Percentiles rank a stretch among this genome's conserved stretches.
Conservation (phyloP, 53 echinoderm and acorn worm species). For the Actinopyga echinites region DNA sequence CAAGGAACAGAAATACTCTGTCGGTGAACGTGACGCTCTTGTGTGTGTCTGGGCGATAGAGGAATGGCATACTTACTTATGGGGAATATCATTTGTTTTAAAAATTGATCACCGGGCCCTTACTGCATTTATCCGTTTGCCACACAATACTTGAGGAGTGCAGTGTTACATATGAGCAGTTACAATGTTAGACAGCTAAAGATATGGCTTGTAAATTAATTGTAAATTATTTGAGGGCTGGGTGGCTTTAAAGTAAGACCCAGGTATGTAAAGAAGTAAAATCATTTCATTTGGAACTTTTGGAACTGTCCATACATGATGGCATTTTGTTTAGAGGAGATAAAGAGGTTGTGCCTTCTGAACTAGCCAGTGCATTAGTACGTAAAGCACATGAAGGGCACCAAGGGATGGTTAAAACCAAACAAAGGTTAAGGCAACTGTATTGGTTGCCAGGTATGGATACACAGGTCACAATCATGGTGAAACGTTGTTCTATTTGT, state of each 20-base stretch:
- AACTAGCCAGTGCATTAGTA: conserved; percentile 35
- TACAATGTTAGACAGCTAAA: conserved; percentile 43
- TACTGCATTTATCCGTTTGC: conserved; percentile 1
- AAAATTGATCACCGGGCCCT: background rate
- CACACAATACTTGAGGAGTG: conserved; percentile 48
- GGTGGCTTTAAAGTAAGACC: conserved; percentile 38
- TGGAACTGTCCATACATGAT: conserved; percentile 46
- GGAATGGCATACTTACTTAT: conserved; percentile 21
- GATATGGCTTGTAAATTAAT: no score
- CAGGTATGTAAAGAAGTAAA: conserved; percentile 44
- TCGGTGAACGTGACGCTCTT: background rate
- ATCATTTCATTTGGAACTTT: no score
- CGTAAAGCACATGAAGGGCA: conserved; percentile 56
- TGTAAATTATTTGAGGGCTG: no score
- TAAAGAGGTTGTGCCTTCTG: conserved; percentile 46
- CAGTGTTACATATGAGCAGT: conserved; percentile 40
- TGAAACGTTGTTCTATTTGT: conserved; percentile 44
- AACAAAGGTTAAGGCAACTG: conserved; percentile 49
- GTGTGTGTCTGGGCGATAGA: background rate
- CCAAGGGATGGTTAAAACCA: conserved; percentile 63
- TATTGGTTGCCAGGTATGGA: conserved; percentile 78
- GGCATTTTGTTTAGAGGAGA: conserved; percentile 29
- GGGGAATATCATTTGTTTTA: background rate
- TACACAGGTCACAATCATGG: background rate
- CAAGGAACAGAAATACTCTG: background rate